Conservation (phyloP, 2,888 invertebrate species). For the Clitarchus hookeri region DNA sequence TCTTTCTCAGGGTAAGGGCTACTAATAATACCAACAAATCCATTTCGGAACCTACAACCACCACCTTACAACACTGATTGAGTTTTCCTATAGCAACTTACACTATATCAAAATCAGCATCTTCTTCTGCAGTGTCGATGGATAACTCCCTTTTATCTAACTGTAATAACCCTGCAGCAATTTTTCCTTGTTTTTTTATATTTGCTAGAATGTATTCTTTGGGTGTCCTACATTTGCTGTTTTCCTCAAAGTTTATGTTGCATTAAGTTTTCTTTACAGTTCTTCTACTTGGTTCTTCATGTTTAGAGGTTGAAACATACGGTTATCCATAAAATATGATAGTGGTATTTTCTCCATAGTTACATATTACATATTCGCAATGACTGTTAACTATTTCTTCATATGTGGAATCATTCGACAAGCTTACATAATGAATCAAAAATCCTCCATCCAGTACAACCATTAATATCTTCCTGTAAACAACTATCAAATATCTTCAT, state of each 20-base stretch:
- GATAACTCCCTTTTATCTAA: background rate
- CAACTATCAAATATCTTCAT: background rate
- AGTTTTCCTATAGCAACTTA: background rate
- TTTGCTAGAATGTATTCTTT: background rate
- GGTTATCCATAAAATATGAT: background rate
- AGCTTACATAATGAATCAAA: slow-evolving; percentile 11
- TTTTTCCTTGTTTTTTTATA: background rate
- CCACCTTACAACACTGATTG: background rate
- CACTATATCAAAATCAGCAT: too few relatives aligned
- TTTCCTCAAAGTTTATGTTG: background rate
- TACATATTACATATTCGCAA: background rate
- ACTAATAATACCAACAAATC: slow-evolving; percentile 1
- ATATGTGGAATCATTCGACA: background rate
- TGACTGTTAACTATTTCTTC: background rate
- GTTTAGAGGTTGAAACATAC: background rate
- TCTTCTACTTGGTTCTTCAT: slow-evolving; percentile 6
- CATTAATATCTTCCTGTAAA: background rate
- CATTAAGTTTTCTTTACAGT: slow-evolving; percentile 16
- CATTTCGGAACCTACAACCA: background rate
- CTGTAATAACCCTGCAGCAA: background rate
- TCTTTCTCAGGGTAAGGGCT: too few relatives aligned
- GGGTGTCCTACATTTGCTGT: background rate
- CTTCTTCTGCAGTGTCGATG: background rate
- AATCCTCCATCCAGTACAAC: background rate
- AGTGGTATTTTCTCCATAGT: background rate